A percentile compares a stretch with the other conserved stretches of the same genome.
Conservation (phyloP, 64 coral and sea anemone genomes). For the Exaiptasia diaphana region DNA sequence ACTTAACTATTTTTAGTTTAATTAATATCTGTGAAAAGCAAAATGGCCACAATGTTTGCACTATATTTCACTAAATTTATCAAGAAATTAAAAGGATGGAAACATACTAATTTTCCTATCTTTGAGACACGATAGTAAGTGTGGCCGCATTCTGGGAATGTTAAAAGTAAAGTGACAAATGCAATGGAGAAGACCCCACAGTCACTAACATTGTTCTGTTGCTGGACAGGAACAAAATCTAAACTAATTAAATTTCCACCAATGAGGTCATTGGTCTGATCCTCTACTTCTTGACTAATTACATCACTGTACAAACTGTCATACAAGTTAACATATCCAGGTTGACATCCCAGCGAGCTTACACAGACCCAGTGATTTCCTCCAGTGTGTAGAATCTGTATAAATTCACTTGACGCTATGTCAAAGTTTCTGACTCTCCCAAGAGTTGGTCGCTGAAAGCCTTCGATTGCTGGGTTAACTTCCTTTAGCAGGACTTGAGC, state of each 20-base stretch:
- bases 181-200: conserved; percentile 34
- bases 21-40: too few species aligned
- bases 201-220: conserved; percentile 20
- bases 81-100: too few species aligned
- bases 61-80: too few species aligned
- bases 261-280: conserved; percentile 4
- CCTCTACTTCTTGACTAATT: conserved; percentile 26
- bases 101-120: too few species aligned
- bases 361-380: conserved; percentile 51
- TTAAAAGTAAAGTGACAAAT: background rate
- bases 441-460: conserved; percentile 50
- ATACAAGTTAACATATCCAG: conserved; percentile 28
- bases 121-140: too few species aligned
- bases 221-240: conserved; percentile 29
- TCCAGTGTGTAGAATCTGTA: conserved; percentile 35
- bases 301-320: conserved; percentile 24
- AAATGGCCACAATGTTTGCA: too few species aligned
- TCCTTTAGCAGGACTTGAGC: conserved; percentile 39
- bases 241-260: conserved; percentile 16
- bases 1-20: too few species aligned
- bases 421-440: conserved; percentile 14
- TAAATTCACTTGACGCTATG: conserved; percentile 30
- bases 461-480: conserved; percentile 33
- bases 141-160: background rate
- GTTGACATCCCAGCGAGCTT: conserved; percentile 23